Evolutionary conservation across 2,888 invertebrate species (phyloP).

Genomic region (Hirudinaria manillensis): DNA sequence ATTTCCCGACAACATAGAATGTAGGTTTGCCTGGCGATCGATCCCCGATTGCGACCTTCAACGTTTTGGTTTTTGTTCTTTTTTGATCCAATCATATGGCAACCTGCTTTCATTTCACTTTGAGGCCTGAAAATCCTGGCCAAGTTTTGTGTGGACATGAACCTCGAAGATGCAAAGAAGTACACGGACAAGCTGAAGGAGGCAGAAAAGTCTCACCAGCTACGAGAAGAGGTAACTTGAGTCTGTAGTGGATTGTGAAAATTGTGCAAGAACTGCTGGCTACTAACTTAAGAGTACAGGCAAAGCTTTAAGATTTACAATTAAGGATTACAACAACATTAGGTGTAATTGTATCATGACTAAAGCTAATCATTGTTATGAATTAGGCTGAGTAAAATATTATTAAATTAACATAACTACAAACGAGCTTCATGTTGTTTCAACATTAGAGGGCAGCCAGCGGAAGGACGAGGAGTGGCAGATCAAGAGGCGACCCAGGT

Average conservation of each 20-base stretch:
- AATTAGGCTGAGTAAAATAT: too few species aligned
- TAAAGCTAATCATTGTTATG: too few species aligned
- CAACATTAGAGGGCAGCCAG: conserved; percentile 47
- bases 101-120: not conserved
- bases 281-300: too few species aligned
- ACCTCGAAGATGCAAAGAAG: conserved; percentile 78
- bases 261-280: too few species aligned
- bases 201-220: conserved; percentile 58
- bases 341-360: too few species aligned
- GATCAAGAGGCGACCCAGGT: conserved; percentile 37
- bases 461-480: conserved; percentile 50
- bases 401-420: too few species aligned
- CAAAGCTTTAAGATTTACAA: too few species aligned
- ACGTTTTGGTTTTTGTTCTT: not conserved
- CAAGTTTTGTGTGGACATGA: conserved; percentile 80
- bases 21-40: conserved; percentile 57
- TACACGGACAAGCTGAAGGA: conserved; percentile 79
- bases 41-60: not conserved
- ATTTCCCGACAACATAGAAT: conserved; percentile 91
- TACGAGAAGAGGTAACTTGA: conserved; percentile 51
- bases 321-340: too few species aligned
- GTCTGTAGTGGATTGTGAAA: too few species aligned
- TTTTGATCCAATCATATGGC: not conserved
- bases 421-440: not conserved
- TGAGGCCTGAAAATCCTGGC: conserved; percentile 76